These are phyloP conservation scores for Mythimna lalbum DNA, from an alignment of 2,888 invertebrate species.

Conservation along the genomic window DNA sequence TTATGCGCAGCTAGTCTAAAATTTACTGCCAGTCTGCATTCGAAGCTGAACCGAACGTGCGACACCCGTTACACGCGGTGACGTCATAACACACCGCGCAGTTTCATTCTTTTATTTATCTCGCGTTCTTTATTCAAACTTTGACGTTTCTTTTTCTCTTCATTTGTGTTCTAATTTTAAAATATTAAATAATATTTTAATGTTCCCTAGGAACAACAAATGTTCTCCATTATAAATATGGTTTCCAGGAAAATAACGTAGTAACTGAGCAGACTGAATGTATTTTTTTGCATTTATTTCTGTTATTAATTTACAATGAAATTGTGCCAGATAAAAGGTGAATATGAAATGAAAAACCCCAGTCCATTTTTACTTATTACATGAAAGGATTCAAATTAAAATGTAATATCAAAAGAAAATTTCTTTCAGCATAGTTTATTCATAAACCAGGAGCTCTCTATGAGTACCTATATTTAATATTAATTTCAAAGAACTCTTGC, in stretches of 20 bases:
- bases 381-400: conserved; percentile 20
- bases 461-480: conserved; percentile 5
- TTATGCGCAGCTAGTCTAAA: conserved; percentile 44
- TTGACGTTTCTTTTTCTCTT: conserved; percentile 2
- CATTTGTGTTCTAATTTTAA: background rate
- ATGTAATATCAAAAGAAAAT: conserved; percentile 3
- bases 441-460: conserved; percentile 14
- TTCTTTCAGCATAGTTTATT: conserved; percentile 7
- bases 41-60: conserved; percentile 55
- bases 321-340: background rate
- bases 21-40: conserved; percentile 44
- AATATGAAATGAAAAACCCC: conserved; percentile 4
- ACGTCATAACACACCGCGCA: conserved; percentile 72
- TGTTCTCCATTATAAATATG: too few species aligned
- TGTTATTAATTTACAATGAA: conserved; percentile 7
- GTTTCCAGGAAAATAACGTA: conserved; percentile 8
- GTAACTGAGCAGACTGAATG: background rate
- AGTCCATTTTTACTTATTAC: conserved; percentile 9
- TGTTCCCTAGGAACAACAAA: background rate
- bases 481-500: conserved; percentile 26
- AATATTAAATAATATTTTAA: background rate
- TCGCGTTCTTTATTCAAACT: conserved; percentile 38
- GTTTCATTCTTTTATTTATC: conserved; percentile 66
- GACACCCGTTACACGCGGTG: conserved; percentile 70
- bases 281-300: background rate